Evolutionary conservation across 2,113 vertebrate species (phyloP).

Genomic region (Pterophyllum scalare): DNA sequence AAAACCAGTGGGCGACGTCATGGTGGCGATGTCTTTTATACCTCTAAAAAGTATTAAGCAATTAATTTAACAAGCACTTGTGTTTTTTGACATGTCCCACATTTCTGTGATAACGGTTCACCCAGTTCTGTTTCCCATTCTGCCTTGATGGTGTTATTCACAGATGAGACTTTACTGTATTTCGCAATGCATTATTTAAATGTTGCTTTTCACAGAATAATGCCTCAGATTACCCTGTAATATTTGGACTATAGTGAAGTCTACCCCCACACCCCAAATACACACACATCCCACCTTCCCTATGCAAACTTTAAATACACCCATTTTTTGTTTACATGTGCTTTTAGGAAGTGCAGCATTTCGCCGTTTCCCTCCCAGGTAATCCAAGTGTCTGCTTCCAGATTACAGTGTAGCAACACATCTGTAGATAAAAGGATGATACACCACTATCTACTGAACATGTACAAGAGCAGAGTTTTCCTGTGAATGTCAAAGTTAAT

Average conservation of each 20-base stretch:
- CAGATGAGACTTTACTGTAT: background rate
- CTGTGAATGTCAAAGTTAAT: background rate
- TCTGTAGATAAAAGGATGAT: background rate
- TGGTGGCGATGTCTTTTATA: no score
- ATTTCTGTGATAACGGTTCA: background rate
- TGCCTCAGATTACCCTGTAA: background rate
- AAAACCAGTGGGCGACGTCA: no score
- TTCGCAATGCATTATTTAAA: background rate
- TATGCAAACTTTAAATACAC: background rate
- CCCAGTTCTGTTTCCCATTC: background rate
- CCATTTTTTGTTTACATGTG: background rate
- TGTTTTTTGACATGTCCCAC: background rate
- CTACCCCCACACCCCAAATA: background rate
- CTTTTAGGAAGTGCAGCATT: background rate
- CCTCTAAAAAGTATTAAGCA: background rate
- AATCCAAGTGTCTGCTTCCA: background rate
- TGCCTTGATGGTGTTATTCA: background rate
- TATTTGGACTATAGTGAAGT: background rate
- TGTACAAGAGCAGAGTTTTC: background rate
- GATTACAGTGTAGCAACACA: background rate
- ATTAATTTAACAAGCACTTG: background rate
- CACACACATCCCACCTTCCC: background rate
- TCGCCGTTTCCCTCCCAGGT: background rate
- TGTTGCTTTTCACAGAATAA: background rate
- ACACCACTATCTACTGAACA: background rate